phyloP scores from a whole-genome alignment of 1,140 invertebrate species.

The Campoletis sonorensis region DNA sequence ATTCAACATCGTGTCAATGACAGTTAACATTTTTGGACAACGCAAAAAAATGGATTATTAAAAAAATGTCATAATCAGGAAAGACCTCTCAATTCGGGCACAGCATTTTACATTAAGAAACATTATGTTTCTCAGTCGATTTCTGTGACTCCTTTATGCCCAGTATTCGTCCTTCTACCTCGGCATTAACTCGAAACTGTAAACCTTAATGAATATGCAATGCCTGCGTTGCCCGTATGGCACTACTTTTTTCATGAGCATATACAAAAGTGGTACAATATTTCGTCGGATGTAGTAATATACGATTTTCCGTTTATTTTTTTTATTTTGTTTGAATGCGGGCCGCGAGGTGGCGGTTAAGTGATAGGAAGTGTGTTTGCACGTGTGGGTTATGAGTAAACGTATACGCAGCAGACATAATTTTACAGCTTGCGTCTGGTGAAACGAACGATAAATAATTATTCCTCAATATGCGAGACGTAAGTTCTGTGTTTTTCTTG shows the following conservation, averaged over 20 bases:
- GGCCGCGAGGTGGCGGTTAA: neutral
- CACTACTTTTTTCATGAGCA: neutral
- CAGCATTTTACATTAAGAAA: no score
- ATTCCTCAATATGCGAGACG: neutral
- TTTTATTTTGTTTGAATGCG: conserved; percentile 13
- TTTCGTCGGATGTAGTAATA: neutral
- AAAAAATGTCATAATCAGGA: no score
- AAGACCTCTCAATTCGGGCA: no score
- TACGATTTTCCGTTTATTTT: conserved; percentile 12
- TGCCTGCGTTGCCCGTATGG: neutral
- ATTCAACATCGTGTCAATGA: no score
- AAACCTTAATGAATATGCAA: conserved; percentile 19
- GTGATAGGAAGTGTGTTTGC: neutral
- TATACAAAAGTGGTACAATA: neutral
- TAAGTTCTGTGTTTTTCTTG: neutral
- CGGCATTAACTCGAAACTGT: conserved; percentile 1
- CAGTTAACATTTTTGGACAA: no score
- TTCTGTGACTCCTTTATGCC: neutral
- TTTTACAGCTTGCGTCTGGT: neutral
- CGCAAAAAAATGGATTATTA: no score
- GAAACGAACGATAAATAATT: neutral
- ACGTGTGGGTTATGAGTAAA: neutral
- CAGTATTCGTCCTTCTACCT: neutral
- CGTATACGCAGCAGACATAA: neutral
- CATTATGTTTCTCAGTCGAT: neutral